Percentiles rank a stretch among this genome's conserved stretches.
These are phyloP conservation scores for Drosophila watanabei DNA, from an alignment of 1,140 invertebrate species.

Conservation along the genomic window DNA sequence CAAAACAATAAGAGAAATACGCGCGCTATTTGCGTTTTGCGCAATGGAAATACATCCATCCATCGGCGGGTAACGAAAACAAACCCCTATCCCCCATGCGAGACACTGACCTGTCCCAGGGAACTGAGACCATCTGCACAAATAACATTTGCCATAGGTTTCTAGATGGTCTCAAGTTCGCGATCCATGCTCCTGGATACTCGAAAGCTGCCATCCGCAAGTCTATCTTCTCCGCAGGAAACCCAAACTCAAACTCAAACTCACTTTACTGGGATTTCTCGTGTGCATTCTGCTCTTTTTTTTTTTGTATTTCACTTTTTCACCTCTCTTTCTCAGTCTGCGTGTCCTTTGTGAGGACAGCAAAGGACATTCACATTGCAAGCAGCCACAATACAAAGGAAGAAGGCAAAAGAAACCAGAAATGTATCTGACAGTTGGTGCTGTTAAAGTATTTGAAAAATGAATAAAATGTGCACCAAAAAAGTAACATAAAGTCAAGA, in stretches of 20 bases:
- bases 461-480: slow-evolving; percentile 52
- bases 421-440: slow-evolving; percentile 78
- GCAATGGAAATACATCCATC: slow-evolving; percentile 66
- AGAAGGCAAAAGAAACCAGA: slow-evolving; percentile 42
- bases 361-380: slow-evolving; percentile 76
- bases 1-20: slow-evolving; percentile 12
- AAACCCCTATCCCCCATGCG: neutral
- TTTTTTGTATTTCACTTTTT: slow-evolving; percentile 4
- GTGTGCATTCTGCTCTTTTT: slow-evolving; percentile 13
- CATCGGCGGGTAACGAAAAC: slow-evolving; percentile 19
- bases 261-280: slow-evolving; percentile 16
- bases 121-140: slow-evolving; percentile 67
- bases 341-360: slow-evolving; percentile 75
- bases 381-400: slow-evolving; percentile 50
- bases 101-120: slow-evolving; percentile 74
- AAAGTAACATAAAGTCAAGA: slow-evolving; percentile 15
- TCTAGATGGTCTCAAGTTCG: slow-evolving; percentile 5
- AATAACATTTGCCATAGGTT: slow-evolving; percentile 38
- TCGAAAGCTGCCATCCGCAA: slow-evolving; percentile 14
- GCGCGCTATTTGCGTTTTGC: slow-evolving; percentile 72
- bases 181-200: slow-evolving; percentile 18
- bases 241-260: neutral
- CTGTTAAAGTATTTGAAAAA: slow-evolving; percentile 73
- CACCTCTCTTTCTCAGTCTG: slow-evolving; percentile 23
- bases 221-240: slow-evolving; percentile 5